These are phyloP conservation scores for Limenitis camilla DNA, from an alignment of 2,888 invertebrate genomes.

Conservation along the genomic window DNA sequence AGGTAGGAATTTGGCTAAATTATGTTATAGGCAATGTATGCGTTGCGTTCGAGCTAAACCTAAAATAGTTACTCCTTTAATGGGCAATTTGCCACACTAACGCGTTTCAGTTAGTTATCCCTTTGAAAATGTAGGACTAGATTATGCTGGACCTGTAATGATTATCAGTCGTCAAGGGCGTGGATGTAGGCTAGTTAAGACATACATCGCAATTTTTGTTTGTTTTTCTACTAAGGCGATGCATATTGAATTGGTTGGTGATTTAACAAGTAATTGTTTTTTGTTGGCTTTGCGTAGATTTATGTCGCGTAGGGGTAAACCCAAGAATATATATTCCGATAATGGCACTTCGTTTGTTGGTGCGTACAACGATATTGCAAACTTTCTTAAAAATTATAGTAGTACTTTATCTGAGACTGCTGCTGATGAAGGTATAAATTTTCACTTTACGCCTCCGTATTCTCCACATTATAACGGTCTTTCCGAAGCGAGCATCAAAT, in stretches of 20 bases:
- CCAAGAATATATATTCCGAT: no score
- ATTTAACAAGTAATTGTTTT: conserved; percentile 16
- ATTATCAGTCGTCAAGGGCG: neutral
- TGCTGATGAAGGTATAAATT: no score
- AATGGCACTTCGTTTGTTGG: no score
- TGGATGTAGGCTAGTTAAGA: conserved; percentile 4
- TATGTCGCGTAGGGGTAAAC: no score
- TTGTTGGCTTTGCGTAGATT: conserved; percentile 14
- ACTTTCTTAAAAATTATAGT: no score
- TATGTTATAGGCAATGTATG: neutral
- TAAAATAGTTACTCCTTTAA: neutral
- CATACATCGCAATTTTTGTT: conserved; percentile 14
- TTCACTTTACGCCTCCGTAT: no score
- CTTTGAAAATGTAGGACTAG: neutral
- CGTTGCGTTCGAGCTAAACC: neutral
- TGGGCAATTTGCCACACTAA: neutral
- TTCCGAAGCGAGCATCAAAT: no score
- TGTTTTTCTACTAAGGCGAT: no score
- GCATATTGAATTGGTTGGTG: conserved; percentile 20
- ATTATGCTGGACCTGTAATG: neutral
- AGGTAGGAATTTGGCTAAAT: no score
- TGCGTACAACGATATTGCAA: no score
- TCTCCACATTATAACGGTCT: no score
- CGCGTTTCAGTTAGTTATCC: neutral
- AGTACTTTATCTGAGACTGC: no score